phyloP scores from a whole-genome alignment of 2,888 invertebrate genomes.

The Platycheirus albimanus region DNA sequence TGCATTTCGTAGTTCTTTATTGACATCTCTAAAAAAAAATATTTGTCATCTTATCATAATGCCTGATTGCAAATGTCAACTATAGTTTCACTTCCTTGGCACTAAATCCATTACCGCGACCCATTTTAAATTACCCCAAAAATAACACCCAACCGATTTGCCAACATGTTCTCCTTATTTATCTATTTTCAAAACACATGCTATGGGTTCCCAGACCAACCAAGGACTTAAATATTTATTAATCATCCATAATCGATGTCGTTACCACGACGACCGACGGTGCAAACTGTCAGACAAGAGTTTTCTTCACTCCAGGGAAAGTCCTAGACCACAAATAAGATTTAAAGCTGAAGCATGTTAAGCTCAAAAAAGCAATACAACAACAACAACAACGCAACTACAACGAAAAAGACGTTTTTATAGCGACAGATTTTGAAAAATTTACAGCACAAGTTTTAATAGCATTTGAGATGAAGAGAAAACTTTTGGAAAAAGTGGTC shows the following conservation, averaged over 20 bases:
- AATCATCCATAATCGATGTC: conserved; percentile 3
- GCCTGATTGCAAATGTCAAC: too few species aligned
- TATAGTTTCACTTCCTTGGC: too few species aligned
- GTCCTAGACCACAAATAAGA: background rate
- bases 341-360: background rate
- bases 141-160: too few species aligned
- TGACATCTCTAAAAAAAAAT: too few species aligned
- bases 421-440: conserved; percentile 29
- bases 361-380: background rate
- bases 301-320: background rate
- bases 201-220: background rate
- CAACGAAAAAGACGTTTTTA: background rate
- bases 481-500: conserved; percentile 37
- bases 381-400: background rate
- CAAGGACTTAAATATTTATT: background rate
- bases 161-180: too few species aligned
- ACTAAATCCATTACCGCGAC: too few species aligned
- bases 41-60: too few species aligned
- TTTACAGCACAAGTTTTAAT: conserved; percentile 48
- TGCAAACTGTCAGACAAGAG: background rate
- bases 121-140: too few species aligned
- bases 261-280: background rate
- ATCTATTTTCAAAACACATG: too few species aligned
- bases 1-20: too few species aligned
- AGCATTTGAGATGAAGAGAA: conserved; percentile 51